phyloP scores from a whole-genome alignment of 2,113 vertebrate species.

The Hemicordylus capensis region DNA sequence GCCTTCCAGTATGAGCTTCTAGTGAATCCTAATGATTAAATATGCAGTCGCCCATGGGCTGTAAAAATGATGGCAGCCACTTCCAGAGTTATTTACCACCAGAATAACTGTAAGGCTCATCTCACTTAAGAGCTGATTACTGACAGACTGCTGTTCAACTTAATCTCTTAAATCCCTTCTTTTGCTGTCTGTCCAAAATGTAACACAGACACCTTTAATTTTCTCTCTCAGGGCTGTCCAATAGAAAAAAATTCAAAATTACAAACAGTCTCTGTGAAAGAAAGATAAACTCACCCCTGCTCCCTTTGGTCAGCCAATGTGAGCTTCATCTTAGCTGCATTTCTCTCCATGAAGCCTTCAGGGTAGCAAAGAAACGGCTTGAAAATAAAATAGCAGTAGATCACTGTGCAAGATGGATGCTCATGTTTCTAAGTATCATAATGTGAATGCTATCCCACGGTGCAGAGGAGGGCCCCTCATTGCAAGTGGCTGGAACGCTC shows the following conservation, averaged over 20 bases:
- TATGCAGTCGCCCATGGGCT: not conserved
- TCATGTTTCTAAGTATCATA: not conserved
- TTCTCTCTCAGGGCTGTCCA: not conserved
- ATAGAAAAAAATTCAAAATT: conserved; percentile 16
- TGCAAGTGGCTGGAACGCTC: not conserved
- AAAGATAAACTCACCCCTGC: not conserved
- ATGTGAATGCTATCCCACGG: not conserved
- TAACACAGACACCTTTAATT: conserved; percentile 38
- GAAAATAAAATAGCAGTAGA: not conserved
- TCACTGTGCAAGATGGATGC: not conserved
- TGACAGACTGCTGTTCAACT: not conserved
- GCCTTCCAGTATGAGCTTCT: accelerated
- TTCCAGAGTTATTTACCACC: conserved; percentile 1
- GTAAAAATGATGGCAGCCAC: accelerated
- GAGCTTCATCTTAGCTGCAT: not conserved
- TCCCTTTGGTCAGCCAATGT: not conserved
- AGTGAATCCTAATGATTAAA: not conserved
- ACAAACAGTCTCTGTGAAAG: not conserved
- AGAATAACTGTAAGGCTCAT: not conserved
- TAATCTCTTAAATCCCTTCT: conserved; percentile 46
- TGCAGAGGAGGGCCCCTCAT: not conserved
- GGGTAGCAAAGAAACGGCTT: not conserved
- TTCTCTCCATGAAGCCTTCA: not conserved
- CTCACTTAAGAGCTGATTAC: conserved; percentile 20
- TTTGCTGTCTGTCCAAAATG: conserved; percentile 13